phyloP scores from a whole-genome alignment of 1,140 invertebrate genomes.

The Onthophagus taurus region DNA sequence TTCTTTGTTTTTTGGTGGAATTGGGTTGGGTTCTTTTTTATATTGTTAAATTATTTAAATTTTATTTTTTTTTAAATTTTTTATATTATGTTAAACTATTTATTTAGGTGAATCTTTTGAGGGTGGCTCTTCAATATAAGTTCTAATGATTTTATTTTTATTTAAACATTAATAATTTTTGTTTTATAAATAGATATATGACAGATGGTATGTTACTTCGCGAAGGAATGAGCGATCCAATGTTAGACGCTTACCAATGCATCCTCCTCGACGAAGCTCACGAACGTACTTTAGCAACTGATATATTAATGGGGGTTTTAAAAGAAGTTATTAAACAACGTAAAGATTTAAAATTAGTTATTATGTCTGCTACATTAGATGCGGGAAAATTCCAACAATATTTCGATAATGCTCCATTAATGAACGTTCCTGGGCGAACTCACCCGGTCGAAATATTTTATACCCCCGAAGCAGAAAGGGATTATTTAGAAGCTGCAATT shows the following conservation, averaged over 20 bases:
- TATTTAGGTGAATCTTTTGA: too few relatives aligned
- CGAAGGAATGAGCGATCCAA: slow-evolving; percentile 98
- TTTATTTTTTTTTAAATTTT: too few relatives aligned
- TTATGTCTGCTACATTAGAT: slow-evolving; percentile 99
- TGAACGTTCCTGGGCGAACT: slow-evolving; percentile 96
- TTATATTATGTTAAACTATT: too few relatives aligned
- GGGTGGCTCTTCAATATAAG: too few relatives aligned
- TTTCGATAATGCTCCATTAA: slow-evolving; percentile 95
- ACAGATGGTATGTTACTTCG: slow-evolving; percentile 99
- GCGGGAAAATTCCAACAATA: slow-evolving; percentile 99
- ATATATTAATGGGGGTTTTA: slow-evolving; percentile 97
- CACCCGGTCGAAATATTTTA: slow-evolving; percentile 99
- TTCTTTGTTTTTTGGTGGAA: too few relatives aligned
- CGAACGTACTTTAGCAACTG: slow-evolving; percentile 95
- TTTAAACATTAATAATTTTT: too few relatives aligned
- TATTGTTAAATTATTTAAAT: too few relatives aligned
- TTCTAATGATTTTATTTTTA: too few relatives aligned
- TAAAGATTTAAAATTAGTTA: slow-evolving; percentile 90
- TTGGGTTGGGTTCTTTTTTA: too few relatives aligned
- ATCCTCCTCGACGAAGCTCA: slow-evolving; percentile 98
- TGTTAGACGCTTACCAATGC: slow-evolving; percentile 92
- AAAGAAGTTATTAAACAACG: slow-evolving; percentile 96
- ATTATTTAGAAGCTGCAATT: slow-evolving; percentile 98
- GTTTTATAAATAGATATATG: slow-evolving; percentile 65
- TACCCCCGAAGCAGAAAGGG: slow-evolving; percentile 95